A percentile compares a stretch with the other conserved stretches of the same genome.
Evolutionary conservation across 2,113 vertebrate species (phyloP).

Genomic region (Anguilla japonica): DNA sequence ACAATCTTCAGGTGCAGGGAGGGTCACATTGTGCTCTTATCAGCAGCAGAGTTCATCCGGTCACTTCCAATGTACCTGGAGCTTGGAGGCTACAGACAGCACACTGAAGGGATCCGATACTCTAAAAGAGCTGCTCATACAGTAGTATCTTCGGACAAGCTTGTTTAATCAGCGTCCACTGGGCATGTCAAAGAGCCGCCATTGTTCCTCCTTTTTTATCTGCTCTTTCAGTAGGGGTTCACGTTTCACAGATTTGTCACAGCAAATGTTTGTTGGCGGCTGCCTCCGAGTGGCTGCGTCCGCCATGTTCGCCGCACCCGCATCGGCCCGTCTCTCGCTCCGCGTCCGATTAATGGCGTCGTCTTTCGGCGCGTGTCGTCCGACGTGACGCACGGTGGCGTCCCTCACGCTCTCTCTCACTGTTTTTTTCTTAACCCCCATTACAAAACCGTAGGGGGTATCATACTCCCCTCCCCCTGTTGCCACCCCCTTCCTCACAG

Average conservation of each 20-base stretch:
- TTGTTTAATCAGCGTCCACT: not conserved
- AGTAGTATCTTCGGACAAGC: not conserved
- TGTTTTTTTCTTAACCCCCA: not conserved
- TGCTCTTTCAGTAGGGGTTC: not conserved
- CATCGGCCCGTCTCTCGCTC: not conserved
- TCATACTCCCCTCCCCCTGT: not conserved
- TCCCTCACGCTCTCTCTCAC: not conserved
- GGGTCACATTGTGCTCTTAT: not conserved
- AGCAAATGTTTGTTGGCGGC: not conserved
- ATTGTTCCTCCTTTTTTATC: not conserved
- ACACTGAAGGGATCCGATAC: not conserved
- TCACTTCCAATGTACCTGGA: not conserved
- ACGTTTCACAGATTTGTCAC: not conserved
- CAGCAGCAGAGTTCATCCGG: not conserved
- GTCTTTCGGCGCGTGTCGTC: not conserved
- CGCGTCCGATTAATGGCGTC: not conserved
- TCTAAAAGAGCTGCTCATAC: not conserved
- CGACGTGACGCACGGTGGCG: not conserved
- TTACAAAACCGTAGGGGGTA: too few relatives aligned
- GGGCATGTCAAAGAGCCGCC: slow-evolving; percentile 1
- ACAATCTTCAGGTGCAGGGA: not conserved
- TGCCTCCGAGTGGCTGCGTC: not conserved
- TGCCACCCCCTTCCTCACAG: not conserved
- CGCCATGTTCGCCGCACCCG: not conserved
- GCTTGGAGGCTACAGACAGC: not conserved